These are phyloP conservation scores for Odontomachus brunneus DNA, from an alignment of 1,140 invertebrate species.

Conservation along the genomic window DNA sequence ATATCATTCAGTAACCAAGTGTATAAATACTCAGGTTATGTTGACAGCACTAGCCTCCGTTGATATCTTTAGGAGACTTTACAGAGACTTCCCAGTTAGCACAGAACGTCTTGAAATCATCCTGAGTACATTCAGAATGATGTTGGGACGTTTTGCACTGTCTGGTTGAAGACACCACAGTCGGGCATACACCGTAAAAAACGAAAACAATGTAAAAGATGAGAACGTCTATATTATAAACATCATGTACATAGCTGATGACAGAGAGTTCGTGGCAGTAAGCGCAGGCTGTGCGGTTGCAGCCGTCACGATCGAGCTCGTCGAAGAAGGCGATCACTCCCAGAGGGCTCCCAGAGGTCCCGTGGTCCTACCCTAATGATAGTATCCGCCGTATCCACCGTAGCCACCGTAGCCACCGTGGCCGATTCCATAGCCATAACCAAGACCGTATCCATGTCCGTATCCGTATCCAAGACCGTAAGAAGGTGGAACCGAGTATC, in stretches of 20 bases:
- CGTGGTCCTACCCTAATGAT: constrained; percentile 18
- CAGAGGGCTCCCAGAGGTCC: background rate
- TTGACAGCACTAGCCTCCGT: too few species aligned
- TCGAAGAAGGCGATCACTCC: background rate
- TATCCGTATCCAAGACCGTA: constrained; percentile 42
- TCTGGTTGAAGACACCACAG: too few species aligned
- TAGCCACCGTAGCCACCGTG: constrained; percentile 68
- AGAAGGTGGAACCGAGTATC: constrained; percentile 52
- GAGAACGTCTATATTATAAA: constrained; percentile 46
- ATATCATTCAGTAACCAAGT: too few species aligned
- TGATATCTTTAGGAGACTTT: too few species aligned
- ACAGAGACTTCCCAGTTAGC: too few species aligned
- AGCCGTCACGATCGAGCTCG: background rate
- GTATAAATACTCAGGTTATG: too few species aligned
- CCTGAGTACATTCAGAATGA: too few species aligned
- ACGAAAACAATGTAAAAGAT: constrained; percentile 24
- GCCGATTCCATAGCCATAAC: constrained; percentile 60
- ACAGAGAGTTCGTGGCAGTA: constrained; percentile 33
- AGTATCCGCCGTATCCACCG: constrained; percentile 66
- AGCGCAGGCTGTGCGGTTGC: background rate
- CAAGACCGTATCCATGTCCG: constrained; percentile 60
- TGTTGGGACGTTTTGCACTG: too few species aligned
- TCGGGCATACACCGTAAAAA: background rate
- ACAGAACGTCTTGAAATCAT: too few species aligned
- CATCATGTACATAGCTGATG: constrained; percentile 47